phyloP scores from a whole-genome alignment of 2,888 invertebrate species.

The Fragum whitleyi region DNA sequence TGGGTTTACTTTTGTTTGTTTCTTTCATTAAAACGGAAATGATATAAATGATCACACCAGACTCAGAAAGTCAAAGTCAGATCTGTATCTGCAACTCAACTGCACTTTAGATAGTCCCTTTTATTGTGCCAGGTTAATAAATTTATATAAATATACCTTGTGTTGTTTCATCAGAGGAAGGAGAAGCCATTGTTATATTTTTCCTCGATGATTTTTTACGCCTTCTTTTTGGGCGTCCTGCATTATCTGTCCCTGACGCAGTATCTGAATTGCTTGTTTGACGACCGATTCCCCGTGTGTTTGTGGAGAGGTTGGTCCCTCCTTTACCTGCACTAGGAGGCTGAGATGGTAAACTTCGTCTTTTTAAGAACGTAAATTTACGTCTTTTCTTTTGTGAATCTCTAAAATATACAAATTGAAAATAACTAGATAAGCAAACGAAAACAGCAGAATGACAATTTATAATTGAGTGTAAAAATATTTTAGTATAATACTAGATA shows the following conservation, averaged over 20 bases:
- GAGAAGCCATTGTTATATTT: constrained; percentile 59
- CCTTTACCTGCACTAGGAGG: constrained; percentile 39
- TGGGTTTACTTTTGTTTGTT: no score
- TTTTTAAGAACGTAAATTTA: constrained; percentile 65
- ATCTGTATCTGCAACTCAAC: no score
- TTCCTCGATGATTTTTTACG: constrained; percentile 68
- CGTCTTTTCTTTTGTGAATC: constrained; percentile 69
- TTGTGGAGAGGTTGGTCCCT: constrained; percentile 26
- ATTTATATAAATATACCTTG: constrained; percentile 66
- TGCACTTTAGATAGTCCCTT: no score
- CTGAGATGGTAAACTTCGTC: constrained; percentile 60
- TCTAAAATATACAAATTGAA: constrained; percentile 44
- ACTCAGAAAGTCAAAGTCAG: no score
- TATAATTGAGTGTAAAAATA: no score
- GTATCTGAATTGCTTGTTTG: constrained; percentile 54
- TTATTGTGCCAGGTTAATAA: no score
- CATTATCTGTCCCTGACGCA: constrained; percentile 66
- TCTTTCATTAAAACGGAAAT: no score
- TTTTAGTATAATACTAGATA: no score
- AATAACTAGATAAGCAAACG: no score
- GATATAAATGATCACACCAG: no score
- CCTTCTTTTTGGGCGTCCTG: constrained; percentile 61
- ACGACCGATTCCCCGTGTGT: constrained; percentile 29
- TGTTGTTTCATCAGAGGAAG: constrained; percentile 70
- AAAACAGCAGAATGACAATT: no score